Evolutionary conservation across 2,797 vertebrate species (phyloP), one percentile per base, ranked within the genome.

Genomic region (Toxotes lorentzi): DNA sequence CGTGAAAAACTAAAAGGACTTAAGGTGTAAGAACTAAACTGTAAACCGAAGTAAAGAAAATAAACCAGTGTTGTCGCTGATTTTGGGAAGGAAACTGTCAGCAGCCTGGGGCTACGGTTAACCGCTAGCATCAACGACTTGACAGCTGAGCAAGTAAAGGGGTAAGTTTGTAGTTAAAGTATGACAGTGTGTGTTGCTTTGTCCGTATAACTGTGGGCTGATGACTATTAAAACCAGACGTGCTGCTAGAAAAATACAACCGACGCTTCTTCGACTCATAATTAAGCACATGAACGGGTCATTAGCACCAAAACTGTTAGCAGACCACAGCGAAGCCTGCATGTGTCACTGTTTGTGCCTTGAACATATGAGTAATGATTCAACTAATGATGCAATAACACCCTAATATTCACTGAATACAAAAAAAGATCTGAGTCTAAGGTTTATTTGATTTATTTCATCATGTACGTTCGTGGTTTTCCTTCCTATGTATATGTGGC

Each of bases 91-190:
- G 41, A 67, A 66, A 19, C 21, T 21, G 65, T 53, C 19, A 59
- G 62, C 75, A 43, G 24, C 8, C 14, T 30, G 34, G 40, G 48
- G 16, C 3, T 4, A 14, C n/a, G 23, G 51, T 67, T 14, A 58
- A 47, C 64, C 57, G 85, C 70, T 91, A 91, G 83, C 87, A 75
- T 70, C 78, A 1, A n/a, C 27, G 38, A 83, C 75, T 70, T 83
- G 67, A 84, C 84, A 72, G 68, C 71, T 65, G 66, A 59, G 60
- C 34, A 50, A 10, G 8, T 50, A 51, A 9, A 43, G 60, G 59
- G 88, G 88, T 89, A 43, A 83, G 84, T 80, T 43, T 66, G 4
- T 6, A 43, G 27, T 1, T 1, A 3, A 34, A 41, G 0, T n/a
- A 0, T 5, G 4, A 19, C 7, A 13, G 27, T 35, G 0, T 43